A percentile compares a stretch with the other conserved stretches of the same genome.
Conservation (phyloP, 2,888 invertebrate species). For the Parasteatoda lunata region DNA sequence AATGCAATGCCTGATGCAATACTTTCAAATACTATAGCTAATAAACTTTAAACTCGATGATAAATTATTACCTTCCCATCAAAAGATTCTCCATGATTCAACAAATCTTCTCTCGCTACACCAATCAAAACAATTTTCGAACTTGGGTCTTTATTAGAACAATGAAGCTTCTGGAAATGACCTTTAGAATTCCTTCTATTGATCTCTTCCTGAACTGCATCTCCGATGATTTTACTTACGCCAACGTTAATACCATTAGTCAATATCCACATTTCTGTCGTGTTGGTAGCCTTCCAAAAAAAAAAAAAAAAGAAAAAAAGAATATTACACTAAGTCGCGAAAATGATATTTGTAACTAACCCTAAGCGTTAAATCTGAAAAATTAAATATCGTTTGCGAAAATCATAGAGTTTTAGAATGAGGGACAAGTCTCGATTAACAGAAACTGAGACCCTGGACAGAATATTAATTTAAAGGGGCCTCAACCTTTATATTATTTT, state of each 20-base stretch:
- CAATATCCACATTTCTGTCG: constrained; percentile 74
- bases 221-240: constrained; percentile 73
- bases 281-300: constrained; percentile 72
- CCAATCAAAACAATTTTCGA: constrained; percentile 72
- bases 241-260: constrained; percentile 73
- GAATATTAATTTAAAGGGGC: too few relatives aligned
- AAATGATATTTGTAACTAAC: neutral
- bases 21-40: too few relatives aligned
- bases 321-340: neutral
- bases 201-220: constrained; percentile 73
- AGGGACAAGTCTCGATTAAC: too few relatives aligned
- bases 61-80: constrained; percentile 65
- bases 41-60: too few relatives aligned
- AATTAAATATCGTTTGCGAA: too few relatives aligned
- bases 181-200: constrained; percentile 71
- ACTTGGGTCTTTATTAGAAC: constrained; percentile 35
- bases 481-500: too few relatives aligned
- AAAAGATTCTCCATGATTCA: constrained; percentile 69
- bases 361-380: too few relatives aligned
- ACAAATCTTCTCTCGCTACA: constrained; percentile 70
- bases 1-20: too few relatives aligned
- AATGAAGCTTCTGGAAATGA: constrained; percentile 68
- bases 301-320: neutral
- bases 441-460: too few relatives aligned
- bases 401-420: too few relatives aligned